A percentile compares a stretch with the other conserved stretches of the same genome.
Evolutionary conservation across 2,888 invertebrate genomes (phyloP).

Genomic region (Dicranocentrus wangi): DNA sequence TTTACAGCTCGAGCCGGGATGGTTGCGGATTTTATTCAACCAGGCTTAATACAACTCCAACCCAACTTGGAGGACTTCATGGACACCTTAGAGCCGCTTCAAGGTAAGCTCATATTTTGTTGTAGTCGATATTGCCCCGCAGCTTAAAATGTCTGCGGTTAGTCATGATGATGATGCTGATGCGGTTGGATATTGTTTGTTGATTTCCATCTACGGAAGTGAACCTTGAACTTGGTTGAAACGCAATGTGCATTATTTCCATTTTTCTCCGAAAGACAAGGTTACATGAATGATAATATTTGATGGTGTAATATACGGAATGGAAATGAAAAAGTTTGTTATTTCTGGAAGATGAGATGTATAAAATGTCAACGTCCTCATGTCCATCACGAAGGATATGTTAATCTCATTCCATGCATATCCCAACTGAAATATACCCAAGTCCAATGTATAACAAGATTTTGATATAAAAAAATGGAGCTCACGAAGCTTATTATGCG

Average conservation of each 20-base stretch:
- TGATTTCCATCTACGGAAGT: neutral
- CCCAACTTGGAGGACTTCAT: slow-evolving; percentile 97
- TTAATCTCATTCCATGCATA: slow-evolving; percentile 17
- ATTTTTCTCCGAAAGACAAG: no score
- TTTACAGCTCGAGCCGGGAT: slow-evolving; percentile 84
- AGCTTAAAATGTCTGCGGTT: no score
- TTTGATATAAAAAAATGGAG: no score
- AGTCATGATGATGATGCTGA: no score
- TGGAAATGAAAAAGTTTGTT: no score
- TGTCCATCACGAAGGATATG: slow-evolving; percentile 22
- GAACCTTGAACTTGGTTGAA: slow-evolving; percentile 10
- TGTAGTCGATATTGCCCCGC: neutral
- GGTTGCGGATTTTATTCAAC: slow-evolving; percentile 97
- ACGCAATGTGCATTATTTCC: neutral
- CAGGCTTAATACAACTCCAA: slow-evolving; percentile 96
- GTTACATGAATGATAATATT: no score
- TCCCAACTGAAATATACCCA: slow-evolving; percentile 8
- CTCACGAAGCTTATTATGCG: no score
- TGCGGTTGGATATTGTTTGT: no score
- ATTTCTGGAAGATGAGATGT: neutral
- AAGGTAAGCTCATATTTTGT: slow-evolving; percentile 77
- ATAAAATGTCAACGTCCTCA: slow-evolving; percentile 40
- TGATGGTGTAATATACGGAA: no score
- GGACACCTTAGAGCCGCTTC: slow-evolving; percentile 90
- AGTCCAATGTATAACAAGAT: no score